These are phyloP conservation scores for Marmota flaviventris DNA, from an alignment of 2,113 vertebrate species.

Conservation along the genomic window DNA sequence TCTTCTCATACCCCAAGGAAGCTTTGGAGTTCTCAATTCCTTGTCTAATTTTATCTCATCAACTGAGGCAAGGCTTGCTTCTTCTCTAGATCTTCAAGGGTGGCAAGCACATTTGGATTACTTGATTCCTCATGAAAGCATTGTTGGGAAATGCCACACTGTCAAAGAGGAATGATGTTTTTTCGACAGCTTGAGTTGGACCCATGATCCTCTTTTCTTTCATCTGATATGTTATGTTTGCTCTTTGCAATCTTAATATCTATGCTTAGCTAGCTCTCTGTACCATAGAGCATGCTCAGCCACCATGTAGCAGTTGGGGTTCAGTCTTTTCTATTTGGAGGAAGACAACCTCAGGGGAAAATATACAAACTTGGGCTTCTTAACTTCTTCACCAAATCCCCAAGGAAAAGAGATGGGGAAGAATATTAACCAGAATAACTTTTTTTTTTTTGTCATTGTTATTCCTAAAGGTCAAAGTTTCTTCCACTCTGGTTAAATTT, in stretches of 20 bases:
- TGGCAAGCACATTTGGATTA: neutral
- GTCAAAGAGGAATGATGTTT: slow-evolving; percentile 13
- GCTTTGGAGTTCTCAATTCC: neutral
- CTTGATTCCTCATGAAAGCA: neutral
- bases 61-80: neutral
- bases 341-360: neutral
- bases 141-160: slow-evolving; percentile 45
- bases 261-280: neutral
- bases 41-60: neutral
- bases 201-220: neutral
- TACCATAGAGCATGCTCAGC: neutral
- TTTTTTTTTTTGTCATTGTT: neutral
- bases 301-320: neutral
- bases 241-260: neutral
- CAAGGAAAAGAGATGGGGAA: neutral
- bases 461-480: neutral
- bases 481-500: neutral
- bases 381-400: neutral
- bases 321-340: neutral
- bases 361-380: neutral
- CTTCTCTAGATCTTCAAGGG: slow-evolving; percentile 1
- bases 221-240: neutral
- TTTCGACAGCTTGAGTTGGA: neutral
- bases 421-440: neutral
- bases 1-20: neutral